phyloP scores from a whole-genome alignment of 2,888 invertebrate species.

The Xylocampa areola region DNA sequence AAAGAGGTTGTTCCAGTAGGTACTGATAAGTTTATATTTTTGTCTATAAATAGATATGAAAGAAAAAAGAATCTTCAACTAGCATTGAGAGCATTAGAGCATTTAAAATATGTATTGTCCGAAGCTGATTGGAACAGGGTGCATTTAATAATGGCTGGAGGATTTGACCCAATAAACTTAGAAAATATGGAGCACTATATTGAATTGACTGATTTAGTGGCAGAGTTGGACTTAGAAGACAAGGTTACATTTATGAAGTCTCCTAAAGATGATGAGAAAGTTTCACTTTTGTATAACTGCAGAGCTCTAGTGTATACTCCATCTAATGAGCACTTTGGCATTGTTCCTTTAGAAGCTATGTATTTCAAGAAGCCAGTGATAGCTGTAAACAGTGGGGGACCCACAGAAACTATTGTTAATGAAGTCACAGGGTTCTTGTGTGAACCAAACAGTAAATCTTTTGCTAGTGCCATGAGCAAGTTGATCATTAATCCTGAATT shows the following conservation, averaged over 20 bases:
- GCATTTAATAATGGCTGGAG: constrained; percentile 98
- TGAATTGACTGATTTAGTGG: constrained; percentile 92
- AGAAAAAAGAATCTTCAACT: constrained; percentile 98
- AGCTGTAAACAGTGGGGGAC: constrained; percentile 98
- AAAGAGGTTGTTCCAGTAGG: constrained; percentile 87
- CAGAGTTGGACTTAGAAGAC: constrained; percentile 91
- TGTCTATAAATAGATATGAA: constrained; percentile 99
- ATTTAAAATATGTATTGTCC: constrained; percentile 89
- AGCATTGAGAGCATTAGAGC: constrained; percentile 94
- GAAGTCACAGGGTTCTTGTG: constrained; percentile 95
- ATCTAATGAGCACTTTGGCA: constrained; percentile 99
- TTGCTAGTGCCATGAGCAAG: constrained; percentile 94
- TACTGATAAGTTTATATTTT: constrained; percentile 92
- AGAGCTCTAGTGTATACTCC: constrained; percentile 98
- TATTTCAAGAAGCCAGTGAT: constrained; percentile 97
- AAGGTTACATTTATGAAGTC: constrained; percentile 96
- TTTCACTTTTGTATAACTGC: constrained; percentile 93
- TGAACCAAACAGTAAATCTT: constrained; percentile 91
- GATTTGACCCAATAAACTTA: constrained; percentile 96
- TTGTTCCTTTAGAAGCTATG: constrained; percentile 99
- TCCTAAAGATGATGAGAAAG: constrained; percentile 95
- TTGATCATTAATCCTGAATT: constrained; percentile 91
- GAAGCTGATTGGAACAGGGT: constrained; percentile 91
- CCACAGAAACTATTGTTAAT: constrained; percentile 96
- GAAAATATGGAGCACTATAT: constrained; percentile 96